Percentiles rank a stretch among this genome's conserved stretches.
Conservation (phyloP, 2,113 vertebrate genomes). For the Cebidichthys violaceus region DNA sequence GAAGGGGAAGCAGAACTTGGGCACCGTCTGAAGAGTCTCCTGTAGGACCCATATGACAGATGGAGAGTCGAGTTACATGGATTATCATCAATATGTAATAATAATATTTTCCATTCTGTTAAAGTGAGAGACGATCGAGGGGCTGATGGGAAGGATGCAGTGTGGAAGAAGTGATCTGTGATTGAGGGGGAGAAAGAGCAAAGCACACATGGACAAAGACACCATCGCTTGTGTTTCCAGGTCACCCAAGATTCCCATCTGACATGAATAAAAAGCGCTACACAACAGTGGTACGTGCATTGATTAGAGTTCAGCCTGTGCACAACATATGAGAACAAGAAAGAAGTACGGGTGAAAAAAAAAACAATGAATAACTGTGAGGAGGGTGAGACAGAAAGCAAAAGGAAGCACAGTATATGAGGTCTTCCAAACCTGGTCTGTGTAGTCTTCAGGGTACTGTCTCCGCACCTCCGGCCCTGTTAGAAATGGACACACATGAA, state of each 20-base stretch:
- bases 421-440: slow-evolving; percentile 93
- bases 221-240: neutral
- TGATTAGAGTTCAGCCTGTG: neutral
- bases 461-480: slow-evolving; percentile 93
- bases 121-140: neutral
- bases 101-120: neutral
- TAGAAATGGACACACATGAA: slow-evolving; percentile 88
- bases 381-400: neutral
- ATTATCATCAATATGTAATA: neutral
- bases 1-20: slow-evolving; percentile 99
- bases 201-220: neutral
- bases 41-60: slow-evolving; percentile 77
- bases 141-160: neutral
- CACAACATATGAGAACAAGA: neutral
- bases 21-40: slow-evolving; percentile 96
- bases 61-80: neutral
- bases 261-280: neutral
- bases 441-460: slow-evolving; percentile 95
- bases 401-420: slow-evolving; percentile 81
- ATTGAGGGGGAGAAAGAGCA: neutral
- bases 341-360: neutral
- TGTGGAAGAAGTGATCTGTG: neutral
- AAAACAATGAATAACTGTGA: neutral
- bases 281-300: neutral
- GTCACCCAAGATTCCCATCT: neutral